Evolutionary conservation across 1,140 invertebrate genomes (phyloP).

Genomic region (Camponotus pennsylvanicus): DNA sequence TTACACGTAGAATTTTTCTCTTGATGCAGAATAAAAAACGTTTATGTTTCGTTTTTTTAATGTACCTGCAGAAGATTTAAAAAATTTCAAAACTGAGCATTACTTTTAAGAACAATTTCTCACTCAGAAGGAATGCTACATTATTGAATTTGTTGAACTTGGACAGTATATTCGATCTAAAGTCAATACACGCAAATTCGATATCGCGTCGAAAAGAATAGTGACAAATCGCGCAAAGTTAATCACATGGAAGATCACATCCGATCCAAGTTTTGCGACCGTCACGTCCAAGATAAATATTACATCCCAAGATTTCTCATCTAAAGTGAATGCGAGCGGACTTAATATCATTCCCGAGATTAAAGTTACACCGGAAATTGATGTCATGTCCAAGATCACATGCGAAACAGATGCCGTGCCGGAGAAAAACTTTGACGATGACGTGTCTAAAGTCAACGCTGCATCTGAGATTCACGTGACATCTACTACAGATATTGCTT

Average conservation of each 20-base stretch:
- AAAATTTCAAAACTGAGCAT: neutral
- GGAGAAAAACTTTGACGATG: neutral
- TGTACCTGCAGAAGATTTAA: neutral
- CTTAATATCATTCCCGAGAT: neutral
- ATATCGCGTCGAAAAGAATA: neutral
- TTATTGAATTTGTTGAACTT: neutral
- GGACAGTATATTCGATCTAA: neutral
- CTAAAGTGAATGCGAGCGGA: neutral
- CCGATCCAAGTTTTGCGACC: too few relatives aligned
- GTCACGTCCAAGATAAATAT: neutral
- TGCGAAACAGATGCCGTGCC: neutral
- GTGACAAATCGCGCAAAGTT: constrained; percentile 4
- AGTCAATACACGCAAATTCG: neutral
- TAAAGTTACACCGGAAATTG: constrained; percentile 12
- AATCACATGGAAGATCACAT: neutral
- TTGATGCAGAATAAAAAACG: neutral
- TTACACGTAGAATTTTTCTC: neutral
- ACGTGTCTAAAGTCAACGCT: neutral
- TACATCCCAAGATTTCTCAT: neutral
- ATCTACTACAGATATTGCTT: neutral
- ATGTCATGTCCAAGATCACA: neutral
- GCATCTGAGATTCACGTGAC: neutral
- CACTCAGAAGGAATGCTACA: neutral
- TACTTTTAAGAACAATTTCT: neutral
- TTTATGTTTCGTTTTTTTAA: neutral